Percentiles rank a stretch among this genome's conserved stretches.
Evolutionary conservation across 2,888 invertebrate genomes (phyloP).

Genomic region (Diloba caeruleocephala): DNA sequence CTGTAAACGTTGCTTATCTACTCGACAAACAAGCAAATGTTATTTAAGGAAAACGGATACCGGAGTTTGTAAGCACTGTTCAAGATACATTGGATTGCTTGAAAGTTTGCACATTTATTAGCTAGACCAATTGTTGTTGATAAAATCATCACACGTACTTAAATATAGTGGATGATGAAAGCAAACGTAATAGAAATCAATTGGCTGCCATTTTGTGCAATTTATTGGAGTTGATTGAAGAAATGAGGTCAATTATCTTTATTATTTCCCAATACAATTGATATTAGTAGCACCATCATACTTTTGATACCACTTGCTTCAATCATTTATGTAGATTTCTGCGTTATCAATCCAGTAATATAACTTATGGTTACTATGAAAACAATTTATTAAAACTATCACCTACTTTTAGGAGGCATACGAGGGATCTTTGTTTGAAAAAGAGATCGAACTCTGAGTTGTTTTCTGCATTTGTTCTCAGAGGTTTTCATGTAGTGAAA

Average conservation of each 20-base stretch:
- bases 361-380: too few species aligned
- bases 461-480: too few species aligned
- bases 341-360: too few species aligned
- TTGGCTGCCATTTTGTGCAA: slow-evolving; percentile 29
- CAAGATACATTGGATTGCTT: slow-evolving; percentile 5
- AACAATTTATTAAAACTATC: too few species aligned
- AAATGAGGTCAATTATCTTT: slow-evolving; percentile 29
- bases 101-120: slow-evolving; percentile 12
- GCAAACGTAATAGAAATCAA: slow-evolving; percentile 30
- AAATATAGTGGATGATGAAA: slow-evolving; percentile 5
- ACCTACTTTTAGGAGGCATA: too few species aligned
- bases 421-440: too few species aligned
- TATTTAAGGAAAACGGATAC: slow-evolving; percentile 28
- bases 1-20: slow-evolving; percentile 42
- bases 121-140: neutral
- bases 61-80: slow-evolving; percentile 32
- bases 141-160: slow-evolving; percentile 2
- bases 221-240: slow-evolving; percentile 38
- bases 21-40: slow-evolving; percentile 36
- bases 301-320: neutral
- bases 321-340: too few species aligned
- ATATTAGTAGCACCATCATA: slow-evolving; percentile 4
- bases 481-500: too few species aligned
- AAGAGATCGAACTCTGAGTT: too few species aligned
- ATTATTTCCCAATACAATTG: slow-evolving; percentile 10